Base-by-base conservation (phyloP, 2,797 vertebrate species). In the Siniperca undulata region DNA sequence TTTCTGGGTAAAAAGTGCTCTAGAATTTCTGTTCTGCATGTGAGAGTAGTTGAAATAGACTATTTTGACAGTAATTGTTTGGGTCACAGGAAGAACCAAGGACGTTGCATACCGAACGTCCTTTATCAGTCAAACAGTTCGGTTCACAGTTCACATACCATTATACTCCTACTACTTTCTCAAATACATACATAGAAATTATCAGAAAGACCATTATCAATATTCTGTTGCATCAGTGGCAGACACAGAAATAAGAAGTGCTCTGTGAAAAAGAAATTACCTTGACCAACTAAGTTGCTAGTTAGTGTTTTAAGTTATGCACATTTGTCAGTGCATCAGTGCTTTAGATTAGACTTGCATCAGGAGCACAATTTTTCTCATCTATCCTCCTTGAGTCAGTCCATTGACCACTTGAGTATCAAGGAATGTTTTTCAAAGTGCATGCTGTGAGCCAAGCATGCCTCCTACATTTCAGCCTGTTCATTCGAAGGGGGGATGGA, bases 381-480 rank as follows among this genome's bases (percentile, higher is more conserved):
- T 88, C n/a, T 44, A 38, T 71, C 62, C 58, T 74, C 78, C 65
- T 48, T 79, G 38, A 86, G 42, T 87, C 68, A 84, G 50, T 82
- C 77, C 70, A 85, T 71, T 89, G 88, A 86, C 78, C 67, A 73
- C 50, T 80, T 55, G 20, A 68, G 82, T 86, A 82, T 87, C 73
- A 82, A 80, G 20, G 16, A 80, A 62, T 5, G 8, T 85, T 88
- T 88, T 88, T 87, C 62, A 84, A 89, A 83, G 82, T 50, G 7
- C 80, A 91, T 20, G 17, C 82, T 89, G 83, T 34, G 71, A 91
- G 84, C 70, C 68, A 87, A 89, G 78, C 75, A 72, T 60, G 77
- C 83, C 88, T 92, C 90, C 89, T 76, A 89, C 84, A 88, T 89
- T 78, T 82, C 76, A 86, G 79, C 66, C 81, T 87, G 83, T 85